Conservation (phyloP, 1,140 invertebrate species). For the Zophobas atratus region DNA sequence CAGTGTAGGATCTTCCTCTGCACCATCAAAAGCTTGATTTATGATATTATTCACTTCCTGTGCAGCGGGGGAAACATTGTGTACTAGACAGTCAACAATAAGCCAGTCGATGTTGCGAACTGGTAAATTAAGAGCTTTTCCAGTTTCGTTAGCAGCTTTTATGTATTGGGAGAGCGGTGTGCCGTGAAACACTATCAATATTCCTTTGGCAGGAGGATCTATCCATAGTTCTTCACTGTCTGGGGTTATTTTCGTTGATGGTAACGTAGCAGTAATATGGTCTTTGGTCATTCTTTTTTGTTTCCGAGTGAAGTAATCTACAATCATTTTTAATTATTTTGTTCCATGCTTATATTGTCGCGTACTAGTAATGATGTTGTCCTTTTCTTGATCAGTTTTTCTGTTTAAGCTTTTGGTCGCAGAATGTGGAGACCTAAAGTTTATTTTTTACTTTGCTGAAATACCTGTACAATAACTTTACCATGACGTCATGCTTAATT, state of each 20-base stretch:
- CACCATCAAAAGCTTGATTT: constrained; percentile 48
- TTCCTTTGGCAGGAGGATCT: constrained; percentile 47
- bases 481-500: no score
- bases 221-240: not conserved
- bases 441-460: not conserved
- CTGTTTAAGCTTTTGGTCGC: not conserved
- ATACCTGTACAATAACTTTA: no score
- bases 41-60: constrained; percentile 58
- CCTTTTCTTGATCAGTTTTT: not conserved
- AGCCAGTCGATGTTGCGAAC: constrained; percentile 58
- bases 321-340: constrained; percentile 2
- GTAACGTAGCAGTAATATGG: not conserved
- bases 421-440: not conserved
- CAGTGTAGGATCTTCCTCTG: constrained; percentile 3
- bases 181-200: constrained; percentile 63
- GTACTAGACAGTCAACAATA: constrained; percentile 58
- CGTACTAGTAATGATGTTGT: not conserved
- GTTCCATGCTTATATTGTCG: not conserved
- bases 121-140: constrained; percentile 52
- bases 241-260: not conserved
- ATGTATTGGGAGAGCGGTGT: constrained; percentile 58
- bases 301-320: not conserved
- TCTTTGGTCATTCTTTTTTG: not conserved
- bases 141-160: constrained; percentile 57
- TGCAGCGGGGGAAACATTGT: constrained; percentile 45